Conservation (phyloP, 2,888 invertebrate species). For the Parascotia fuliginaria region DNA sequence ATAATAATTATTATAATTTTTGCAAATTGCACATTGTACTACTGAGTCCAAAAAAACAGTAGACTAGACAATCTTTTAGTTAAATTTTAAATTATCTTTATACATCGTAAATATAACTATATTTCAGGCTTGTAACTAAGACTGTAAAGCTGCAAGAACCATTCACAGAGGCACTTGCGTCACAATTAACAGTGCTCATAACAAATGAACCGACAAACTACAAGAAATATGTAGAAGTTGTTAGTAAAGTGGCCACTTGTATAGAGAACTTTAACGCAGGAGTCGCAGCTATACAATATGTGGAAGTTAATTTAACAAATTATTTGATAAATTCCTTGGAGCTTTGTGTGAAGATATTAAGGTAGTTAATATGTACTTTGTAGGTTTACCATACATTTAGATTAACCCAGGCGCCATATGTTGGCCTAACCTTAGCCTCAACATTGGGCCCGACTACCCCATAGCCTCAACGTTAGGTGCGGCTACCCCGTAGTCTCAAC, state of each 20-base stretch:
- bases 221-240: slow-evolving; percentile 45
- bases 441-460: no score
- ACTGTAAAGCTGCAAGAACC: slow-evolving; percentile 50
- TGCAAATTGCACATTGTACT: no score
- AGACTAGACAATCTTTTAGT: no score
- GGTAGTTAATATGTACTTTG: slow-evolving; percentile 46
- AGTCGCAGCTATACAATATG: slow-evolving; percentile 48
- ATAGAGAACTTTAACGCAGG: slow-evolving; percentile 72
- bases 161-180: slow-evolving; percentile 53
- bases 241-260: slow-evolving; percentile 59
- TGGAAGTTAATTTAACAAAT: slow-evolving; percentile 47
- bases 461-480: no score
- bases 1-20: no score
- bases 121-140: slow-evolving; percentile 64
- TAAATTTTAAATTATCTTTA: no score
- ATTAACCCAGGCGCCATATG: no score
- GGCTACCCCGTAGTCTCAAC: no score
- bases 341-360: slow-evolving; percentile 52
- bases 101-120: not conserved
- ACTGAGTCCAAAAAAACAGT: no score
- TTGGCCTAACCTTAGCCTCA: no score
- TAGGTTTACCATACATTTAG: no score
- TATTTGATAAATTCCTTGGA: slow-evolving; percentile 55
- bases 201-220: slow-evolving; percentile 20
- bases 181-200: slow-evolving; percentile 44